These are phyloP conservation scores for Nesoenas mayeri DNA, from an alignment of 2,113 vertebrate species.

Conservation along the genomic window DNA sequence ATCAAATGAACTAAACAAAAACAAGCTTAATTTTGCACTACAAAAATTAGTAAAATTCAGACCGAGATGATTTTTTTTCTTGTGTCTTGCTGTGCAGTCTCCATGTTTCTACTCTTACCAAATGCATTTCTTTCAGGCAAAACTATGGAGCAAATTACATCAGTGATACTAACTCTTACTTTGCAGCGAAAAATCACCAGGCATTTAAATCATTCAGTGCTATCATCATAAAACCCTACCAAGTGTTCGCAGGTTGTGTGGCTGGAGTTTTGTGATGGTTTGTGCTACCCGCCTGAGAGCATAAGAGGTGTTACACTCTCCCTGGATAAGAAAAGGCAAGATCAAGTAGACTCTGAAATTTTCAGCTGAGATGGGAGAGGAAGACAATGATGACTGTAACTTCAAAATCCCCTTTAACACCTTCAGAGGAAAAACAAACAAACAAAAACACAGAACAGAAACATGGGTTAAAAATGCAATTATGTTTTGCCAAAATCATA, in stretches of 20 bases:
- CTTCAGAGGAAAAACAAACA: not conserved
- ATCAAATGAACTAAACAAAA: not conserved
- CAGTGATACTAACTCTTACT: not conserved
- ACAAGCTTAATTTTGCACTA: not conserved
- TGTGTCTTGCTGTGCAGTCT: not conserved
- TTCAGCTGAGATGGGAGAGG: constrained; percentile 44
- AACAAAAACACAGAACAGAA: not conserved
- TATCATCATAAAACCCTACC: constrained; percentile 34
- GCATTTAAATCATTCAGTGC: not conserved
- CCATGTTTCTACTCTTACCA: not conserved
- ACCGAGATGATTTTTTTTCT: not conserved
- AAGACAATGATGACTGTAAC: constrained; percentile 6
- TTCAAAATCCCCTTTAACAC: not conserved
- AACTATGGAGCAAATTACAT: not conserved
- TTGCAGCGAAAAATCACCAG: not conserved
- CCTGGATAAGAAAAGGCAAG: constrained; percentile 52
- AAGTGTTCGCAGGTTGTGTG: constrained; percentile 8
- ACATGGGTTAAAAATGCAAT: not conserved
- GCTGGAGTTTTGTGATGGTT: constrained; percentile 3
- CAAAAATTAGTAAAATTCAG: not conserved
- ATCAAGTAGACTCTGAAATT: constrained; percentile 67
- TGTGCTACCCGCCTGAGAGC: not conserved
- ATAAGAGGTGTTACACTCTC: rapidly evolving
- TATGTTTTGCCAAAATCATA: not conserved
- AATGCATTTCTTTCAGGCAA: not conserved